A percentile compares a stretch with the other conserved stretches of the same genome.
These are phyloP conservation scores for Trichoplax adhaerens DNA, from an alignment of 37 sponge, comb jelly and placozoan genomes.

Conservation along the genomic window DNA sequence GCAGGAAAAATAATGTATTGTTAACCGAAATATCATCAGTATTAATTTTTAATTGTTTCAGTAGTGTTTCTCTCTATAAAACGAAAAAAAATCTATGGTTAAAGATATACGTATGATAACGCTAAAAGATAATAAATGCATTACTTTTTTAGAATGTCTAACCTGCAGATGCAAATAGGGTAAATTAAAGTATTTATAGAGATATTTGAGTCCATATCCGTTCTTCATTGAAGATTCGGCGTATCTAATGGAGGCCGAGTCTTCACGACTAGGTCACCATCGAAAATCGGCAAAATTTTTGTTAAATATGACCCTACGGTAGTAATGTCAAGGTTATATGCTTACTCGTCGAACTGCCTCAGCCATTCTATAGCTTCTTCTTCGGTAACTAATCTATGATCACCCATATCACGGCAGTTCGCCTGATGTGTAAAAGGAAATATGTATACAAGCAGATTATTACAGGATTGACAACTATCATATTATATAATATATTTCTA, in stretches of 20 bases:
- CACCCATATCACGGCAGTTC: slow-evolving; percentile 62
- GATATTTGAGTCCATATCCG: slow-evolving; percentile 75
- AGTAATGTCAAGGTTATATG: not conserved
- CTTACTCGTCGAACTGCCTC: not conserved
- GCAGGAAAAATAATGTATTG: not conserved
- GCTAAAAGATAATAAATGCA: not conserved
- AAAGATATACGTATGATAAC: slow-evolving; percentile 2
- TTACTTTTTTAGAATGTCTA: not conserved
- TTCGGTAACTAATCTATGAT: slow-evolving; percentile 36
- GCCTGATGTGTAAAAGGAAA: slow-evolving; percentile 26
- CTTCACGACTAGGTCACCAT: slow-evolving; percentile 28
- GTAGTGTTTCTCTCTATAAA: slow-evolving; percentile 46
- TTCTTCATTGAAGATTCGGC: slow-evolving; percentile 82
- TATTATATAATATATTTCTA: not conserved
- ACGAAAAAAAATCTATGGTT: not conserved
- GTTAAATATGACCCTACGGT: not conserved
- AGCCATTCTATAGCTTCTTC: slow-evolving; percentile 37
- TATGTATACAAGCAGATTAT: not conserved
- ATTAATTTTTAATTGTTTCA: slow-evolving; percentile 60
- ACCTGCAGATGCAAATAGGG: slow-evolving; percentile 88
- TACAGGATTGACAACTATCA: not conserved
- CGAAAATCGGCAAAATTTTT: not conserved
- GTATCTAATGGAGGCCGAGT: slow-evolving; percentile 65
- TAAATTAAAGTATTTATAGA: slow-evolving; percentile 83
- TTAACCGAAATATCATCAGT: slow-evolving; percentile 47